These are phyloP conservation scores for Microtus richardsoni DNA, from an alignment of 2,113 vertebrate species.

Conservation along the genomic window DNA sequence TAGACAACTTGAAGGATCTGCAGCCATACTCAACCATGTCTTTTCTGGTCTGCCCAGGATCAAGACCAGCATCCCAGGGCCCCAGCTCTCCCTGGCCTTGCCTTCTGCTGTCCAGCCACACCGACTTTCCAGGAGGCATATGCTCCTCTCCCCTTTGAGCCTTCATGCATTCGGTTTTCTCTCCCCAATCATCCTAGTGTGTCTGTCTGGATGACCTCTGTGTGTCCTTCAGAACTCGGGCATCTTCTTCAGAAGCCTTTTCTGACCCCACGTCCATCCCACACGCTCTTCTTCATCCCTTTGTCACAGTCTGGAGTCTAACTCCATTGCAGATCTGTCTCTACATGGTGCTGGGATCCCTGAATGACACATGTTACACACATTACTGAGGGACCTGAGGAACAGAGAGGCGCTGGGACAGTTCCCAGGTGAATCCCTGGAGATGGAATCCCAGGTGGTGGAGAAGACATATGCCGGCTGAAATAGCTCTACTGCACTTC, in stretches of 20 bases:
- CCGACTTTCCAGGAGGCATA: background rate
- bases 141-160: background rate
- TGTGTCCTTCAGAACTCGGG: background rate
- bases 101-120: background rate
- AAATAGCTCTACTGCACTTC: background rate
- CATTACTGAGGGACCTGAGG: background rate
- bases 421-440: background rate
- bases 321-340: background rate
- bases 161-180: background rate
- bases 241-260: conserved; percentile 16
- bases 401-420: background rate
- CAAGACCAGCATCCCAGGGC: background rate
- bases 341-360: background rate
- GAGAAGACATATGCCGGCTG: background rate
- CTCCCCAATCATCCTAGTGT: background rate
- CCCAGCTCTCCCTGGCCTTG: background rate
- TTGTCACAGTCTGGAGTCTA: background rate
- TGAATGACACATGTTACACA: background rate
- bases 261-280: background rate
- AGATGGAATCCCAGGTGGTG: too few relatives aligned
- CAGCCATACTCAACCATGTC: background rate
- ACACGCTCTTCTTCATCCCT: background rate
- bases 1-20: background rate
- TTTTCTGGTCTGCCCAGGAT: background rate
- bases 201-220: background rate